Conservation (phyloP, 2,888 invertebrate species). For the Torymus texanus region DNA sequence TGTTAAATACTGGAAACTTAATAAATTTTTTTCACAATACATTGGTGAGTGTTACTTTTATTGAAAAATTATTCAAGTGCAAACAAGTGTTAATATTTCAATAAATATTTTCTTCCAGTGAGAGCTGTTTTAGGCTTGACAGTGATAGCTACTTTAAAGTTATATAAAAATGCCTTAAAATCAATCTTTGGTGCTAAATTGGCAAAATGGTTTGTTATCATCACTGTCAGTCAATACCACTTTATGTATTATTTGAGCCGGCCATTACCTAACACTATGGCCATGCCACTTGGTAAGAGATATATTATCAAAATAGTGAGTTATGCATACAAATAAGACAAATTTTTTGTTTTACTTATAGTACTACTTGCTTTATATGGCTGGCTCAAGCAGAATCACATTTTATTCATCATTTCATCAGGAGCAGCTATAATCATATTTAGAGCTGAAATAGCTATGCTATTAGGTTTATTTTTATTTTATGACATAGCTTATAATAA, state of each 20-base stretch:
- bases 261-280: slow-evolving; percentile 96
- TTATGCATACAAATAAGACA: not conserved
- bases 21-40: slow-evolving; percentile 93
- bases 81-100: slow-evolving; percentile 54
- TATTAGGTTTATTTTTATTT: slow-evolving; percentile 90
- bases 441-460: slow-evolving; percentile 90
- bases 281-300: slow-evolving; percentile 88
- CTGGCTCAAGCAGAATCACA: slow-evolving; percentile 87
- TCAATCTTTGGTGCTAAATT: slow-evolving; percentile 87
- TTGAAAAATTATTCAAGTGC: not conserved
- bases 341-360: slow-evolving; percentile 75
- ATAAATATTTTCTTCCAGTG: slow-evolving; percentile 80
- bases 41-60: slow-evolving; percentile 80
- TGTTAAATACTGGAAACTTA: slow-evolving; percentile 82
- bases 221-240: slow-evolving; percentile 96
- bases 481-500: slow-evolving; percentile 85
- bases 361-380: slow-evolving; percentile 89
- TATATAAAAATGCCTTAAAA: slow-evolving; percentile 84
- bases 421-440: slow-evolving; percentile 93
- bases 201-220: slow-evolving; percentile 87
- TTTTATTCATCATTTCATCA: slow-evolving; percentile 87
- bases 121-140: slow-evolving; percentile 86
- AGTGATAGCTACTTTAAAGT: slow-evolving; percentile 85
- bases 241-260: slow-evolving; percentile 97
- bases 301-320: slow-evolving; percentile 18